Evolutionary conservation across 2,113 vertebrate species (phyloP).

Genomic region (Tenrec ecaudatus): DNA sequence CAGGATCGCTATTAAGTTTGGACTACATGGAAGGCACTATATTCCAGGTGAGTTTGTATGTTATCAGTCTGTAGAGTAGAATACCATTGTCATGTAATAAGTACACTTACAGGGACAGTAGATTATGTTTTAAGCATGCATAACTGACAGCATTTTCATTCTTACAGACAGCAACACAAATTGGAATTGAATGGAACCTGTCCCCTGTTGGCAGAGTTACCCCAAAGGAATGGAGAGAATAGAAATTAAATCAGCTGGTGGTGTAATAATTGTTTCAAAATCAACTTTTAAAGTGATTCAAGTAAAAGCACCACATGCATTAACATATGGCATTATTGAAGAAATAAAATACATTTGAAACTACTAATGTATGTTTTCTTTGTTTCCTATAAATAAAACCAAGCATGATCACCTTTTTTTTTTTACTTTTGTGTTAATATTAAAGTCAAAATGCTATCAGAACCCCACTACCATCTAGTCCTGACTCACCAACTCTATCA

Average conservation of each 20-base stretch:
- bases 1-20: constrained; percentile 41
- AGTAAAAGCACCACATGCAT: constrained; percentile 71
- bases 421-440: constrained; percentile 57
- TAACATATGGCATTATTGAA: constrained; percentile 80
- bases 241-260: constrained; percentile 78
- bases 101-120: constrained; percentile 15
- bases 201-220: constrained; percentile 91
- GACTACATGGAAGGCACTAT: not conserved
- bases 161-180: constrained; percentile 90
- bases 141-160: constrained; percentile 72
- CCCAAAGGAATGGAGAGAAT: constrained; percentile 86
- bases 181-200: constrained; percentile 93
- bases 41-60: constrained; percentile 21
- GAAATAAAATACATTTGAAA: constrained; percentile 87
- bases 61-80: constrained; percentile 47
- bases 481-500: too few species aligned
- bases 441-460: not conserved
- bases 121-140: constrained; percentile 52
- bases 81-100: constrained; percentile 59
- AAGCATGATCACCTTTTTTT: constrained; percentile 7
- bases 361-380: constrained; percentile 42
- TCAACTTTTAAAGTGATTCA: constrained; percentile 46
- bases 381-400: constrained; percentile 60
- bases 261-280: constrained; percentile 66
- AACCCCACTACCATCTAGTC: too few species aligned